phyloP scores from a whole-genome alignment of 2,797 vertebrate genomes.

The Prunella strophiata region DNA sequence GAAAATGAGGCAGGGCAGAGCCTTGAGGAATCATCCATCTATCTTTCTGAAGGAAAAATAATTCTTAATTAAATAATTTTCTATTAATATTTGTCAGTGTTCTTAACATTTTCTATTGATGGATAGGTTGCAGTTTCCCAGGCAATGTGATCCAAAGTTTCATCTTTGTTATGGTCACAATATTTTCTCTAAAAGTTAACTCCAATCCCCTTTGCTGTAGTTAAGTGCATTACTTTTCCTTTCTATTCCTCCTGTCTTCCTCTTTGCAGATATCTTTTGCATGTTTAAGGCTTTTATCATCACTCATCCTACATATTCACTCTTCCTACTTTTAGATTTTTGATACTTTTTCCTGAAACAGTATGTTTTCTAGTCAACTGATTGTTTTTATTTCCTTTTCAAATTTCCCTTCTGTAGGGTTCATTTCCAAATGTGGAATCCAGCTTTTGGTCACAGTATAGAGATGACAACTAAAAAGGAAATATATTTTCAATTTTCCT shows the following conservation, averaged over 20 bases:
- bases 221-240: background rate
- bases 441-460: background rate
- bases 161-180: background rate
- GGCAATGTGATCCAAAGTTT: background rate
- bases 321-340: background rate
- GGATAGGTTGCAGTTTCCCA: background rate
- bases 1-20: background rate
- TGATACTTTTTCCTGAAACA: background rate
- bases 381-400: background rate
- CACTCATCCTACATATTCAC: background rate
- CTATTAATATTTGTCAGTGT: background rate
- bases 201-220: background rate
- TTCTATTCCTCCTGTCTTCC: background rate
- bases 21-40: background rate
- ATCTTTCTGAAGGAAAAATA: background rate
- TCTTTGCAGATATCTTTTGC: background rate
- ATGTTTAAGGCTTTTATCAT: background rate
- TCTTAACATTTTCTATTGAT: background rate
- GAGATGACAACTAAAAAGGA: background rate
- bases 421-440: background rate
- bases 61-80: background rate
- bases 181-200: background rate
- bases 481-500: background rate
- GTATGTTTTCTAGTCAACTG: background rate
- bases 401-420: background rate